Evolutionary conservation across 2,888 invertebrate genomes (phyloP).

Genomic region (Drosophila mettleri): DNA sequence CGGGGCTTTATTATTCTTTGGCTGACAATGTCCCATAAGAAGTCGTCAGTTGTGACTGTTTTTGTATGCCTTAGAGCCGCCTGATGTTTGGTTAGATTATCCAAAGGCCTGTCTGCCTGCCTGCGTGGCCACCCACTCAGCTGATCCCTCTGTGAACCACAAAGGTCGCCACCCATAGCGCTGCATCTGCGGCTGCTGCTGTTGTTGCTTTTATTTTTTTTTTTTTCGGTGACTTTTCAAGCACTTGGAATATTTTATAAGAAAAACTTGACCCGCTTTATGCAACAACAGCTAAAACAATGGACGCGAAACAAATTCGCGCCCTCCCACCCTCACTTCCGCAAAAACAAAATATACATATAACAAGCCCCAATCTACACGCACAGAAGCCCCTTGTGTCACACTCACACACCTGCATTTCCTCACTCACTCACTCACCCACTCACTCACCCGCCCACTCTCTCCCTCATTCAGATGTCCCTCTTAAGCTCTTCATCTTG

Average conservation of each 20-base stretch:
- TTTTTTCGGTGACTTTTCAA: conserved; percentile 52
- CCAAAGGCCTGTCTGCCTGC: conserved; percentile 34
- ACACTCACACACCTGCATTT: neutral
- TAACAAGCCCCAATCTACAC: neutral
- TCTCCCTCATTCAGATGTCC: neutral
- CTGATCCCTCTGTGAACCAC: conserved; percentile 14
- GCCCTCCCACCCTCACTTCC: conserved; percentile 6
- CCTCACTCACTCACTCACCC: neutral
- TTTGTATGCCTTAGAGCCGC: conserved; percentile 40
- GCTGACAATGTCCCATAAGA: conserved; percentile 68
- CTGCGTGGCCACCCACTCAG: neutral
- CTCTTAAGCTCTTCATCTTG: conserved; percentile 13
- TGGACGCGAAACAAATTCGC: conserved; percentile 20
- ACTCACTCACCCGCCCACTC: neutral
- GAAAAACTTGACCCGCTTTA: conserved; percentile 79
- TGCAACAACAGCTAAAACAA: conserved; percentile 28
- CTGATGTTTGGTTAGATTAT: conserved; percentile 53
- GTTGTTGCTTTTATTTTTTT: conserved; percentile 22
- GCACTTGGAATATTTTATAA: conserved; percentile 79
- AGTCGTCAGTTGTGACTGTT: conserved; percentile 50
- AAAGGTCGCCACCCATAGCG: conserved; percentile 22
- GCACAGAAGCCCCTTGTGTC: neutral
- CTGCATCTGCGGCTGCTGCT: conserved; percentile 16
- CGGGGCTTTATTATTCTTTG: conserved; percentile 70
- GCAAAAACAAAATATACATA: conserved; percentile 1